Evolutionary conservation across 23 tunicate genomes (phyloP), one percentile per base, ranked within the genome.

Genomic region (Diplosoma virens): DNA sequence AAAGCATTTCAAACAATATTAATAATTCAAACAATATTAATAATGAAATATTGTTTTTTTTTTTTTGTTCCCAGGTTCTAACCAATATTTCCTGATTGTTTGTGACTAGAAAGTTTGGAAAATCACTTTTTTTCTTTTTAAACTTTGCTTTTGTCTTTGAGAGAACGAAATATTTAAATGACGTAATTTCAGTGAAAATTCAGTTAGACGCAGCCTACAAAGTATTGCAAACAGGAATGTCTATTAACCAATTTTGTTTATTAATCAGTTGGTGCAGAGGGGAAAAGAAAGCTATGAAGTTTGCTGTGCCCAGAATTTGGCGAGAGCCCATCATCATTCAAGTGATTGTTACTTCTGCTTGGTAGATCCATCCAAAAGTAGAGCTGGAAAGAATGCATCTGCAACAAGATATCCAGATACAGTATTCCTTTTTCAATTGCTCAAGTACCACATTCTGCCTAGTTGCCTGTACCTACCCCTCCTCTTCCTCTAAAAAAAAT

Each of bases 131-230:
- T 65, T 65, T 65, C n/a, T 25, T 65, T 65, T 65, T 5, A 65
- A 65, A 65, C 71, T 65, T 65, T 65, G 71, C 36, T 65, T 29
- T 65, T 65, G 37, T 65, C 9, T 34, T 65, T 65, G 35, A 65
- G 71, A 65, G n/a, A 65, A 65, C 3, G 36, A 65, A 65, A n/a
- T 25, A 25, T 65, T 65, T 28, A 25, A 28, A 25, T 25, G 5
- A 65, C 20, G 71, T 5, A 65, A 5, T 65, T 28, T 65, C 71
- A 25, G 35, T 65, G 71, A 31, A 25, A 7, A 28, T 65, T 11
- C 20, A 65, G 35, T 28, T 25, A 65, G 4, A 65, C 24, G 35
- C 9, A n/a, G 65, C 20, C 65, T 11, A 58, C 21, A 58, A 9
- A n/a, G 37, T 28, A 29, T 25, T 65, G 35, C 35, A 25, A 65